These are phyloP conservation scores for Drosophila austrosaltans DNA, from an alignment of 2,888 invertebrate species.

Conservation along the genomic window DNA sequence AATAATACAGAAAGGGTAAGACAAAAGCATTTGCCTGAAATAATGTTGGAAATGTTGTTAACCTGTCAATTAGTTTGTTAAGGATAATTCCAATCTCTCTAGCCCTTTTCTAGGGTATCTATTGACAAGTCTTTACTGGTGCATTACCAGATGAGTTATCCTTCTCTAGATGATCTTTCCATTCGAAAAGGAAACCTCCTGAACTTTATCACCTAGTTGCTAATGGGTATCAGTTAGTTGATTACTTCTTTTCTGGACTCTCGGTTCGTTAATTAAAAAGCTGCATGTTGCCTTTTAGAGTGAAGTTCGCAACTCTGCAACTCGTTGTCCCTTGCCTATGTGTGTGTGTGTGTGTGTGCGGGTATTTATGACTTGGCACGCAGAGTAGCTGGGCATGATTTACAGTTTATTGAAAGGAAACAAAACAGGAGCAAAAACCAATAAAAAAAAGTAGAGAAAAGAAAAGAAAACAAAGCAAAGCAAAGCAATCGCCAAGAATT, in stretches of 20 bases:
- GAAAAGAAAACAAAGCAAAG: constrained; percentile 45
- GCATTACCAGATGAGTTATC: too few species aligned
- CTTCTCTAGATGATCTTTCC: too few species aligned
- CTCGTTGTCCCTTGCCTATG: constrained; percentile 22
- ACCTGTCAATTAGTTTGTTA: not conserved
- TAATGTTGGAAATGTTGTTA: not conserved
- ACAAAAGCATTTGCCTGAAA: constrained; percentile 2
- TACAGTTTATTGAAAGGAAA: constrained; percentile 71
- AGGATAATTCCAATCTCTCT: not conserved
- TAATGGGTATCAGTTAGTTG: not conserved
- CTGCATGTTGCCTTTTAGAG: constrained; percentile 58
- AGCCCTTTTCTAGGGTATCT: too few species aligned
- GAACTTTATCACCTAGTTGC: not conserved
- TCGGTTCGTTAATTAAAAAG: constrained; percentile 73
- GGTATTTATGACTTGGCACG: constrained; percentile 77
- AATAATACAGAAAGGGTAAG: not conserved
- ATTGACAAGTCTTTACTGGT: too few species aligned
- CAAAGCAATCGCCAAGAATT: constrained; percentile 74
- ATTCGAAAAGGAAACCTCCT: too few species aligned
- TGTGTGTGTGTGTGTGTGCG: not conserved
- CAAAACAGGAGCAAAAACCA: constrained; percentile 22
- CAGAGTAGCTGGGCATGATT: constrained; percentile 64
- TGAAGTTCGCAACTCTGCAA: constrained; percentile 35
- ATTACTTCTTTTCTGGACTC: constrained; percentile 27
- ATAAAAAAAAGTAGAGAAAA: not conserved